A percentile compares a stretch with the other conserved stretches of the same genome.
Evolutionary conservation across 2,797 vertebrate species (phyloP).

Genomic region (Argya squamiceps): DNA sequence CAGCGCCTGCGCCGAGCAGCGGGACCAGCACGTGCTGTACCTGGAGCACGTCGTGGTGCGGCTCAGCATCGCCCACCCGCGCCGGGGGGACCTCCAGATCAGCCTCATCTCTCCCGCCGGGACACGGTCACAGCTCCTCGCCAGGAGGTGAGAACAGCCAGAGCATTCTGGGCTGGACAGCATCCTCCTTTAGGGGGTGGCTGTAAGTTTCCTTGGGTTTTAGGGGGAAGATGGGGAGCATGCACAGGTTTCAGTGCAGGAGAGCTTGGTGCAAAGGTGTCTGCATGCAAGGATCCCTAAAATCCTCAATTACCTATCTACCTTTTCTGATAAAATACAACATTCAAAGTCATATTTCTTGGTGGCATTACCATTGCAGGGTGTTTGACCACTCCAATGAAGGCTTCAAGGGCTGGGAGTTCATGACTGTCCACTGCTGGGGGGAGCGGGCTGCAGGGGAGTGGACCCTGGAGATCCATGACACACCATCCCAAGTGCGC

Average conservation of each 20-base stretch:
- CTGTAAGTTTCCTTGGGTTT: neutral
- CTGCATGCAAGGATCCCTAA: accelerated
- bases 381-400: constrained; percentile 87
- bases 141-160: constrained; percentile 79
- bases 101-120: constrained; percentile 87
- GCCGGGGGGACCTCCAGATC: constrained; percentile 91
- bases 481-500: constrained; percentile 85
- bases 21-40: constrained; percentile 79
- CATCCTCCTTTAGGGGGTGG: neutral
- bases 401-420: constrained; percentile 94
- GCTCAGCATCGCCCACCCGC: constrained; percentile 83
- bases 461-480: constrained; percentile 90
- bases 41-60: constrained; percentile 89
- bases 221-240: neutral
- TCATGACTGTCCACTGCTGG: constrained; percentile 96
- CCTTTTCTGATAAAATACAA: neutral
- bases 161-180: accelerated
- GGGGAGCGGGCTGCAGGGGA: constrained; percentile 87
- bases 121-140: constrained; percentile 88
- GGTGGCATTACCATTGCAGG: constrained; percentile 54
- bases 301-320: neutral
- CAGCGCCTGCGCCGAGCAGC: constrained; percentile 80
- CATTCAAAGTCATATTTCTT: neutral
- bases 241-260: neutral
- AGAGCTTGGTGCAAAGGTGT: neutral